Percentiles rank a stretch among this genome's conserved stretches.
Evolutionary conservation across 2,888 invertebrate species (phyloP).

Genomic region (Heliothis peltigera): DNA sequence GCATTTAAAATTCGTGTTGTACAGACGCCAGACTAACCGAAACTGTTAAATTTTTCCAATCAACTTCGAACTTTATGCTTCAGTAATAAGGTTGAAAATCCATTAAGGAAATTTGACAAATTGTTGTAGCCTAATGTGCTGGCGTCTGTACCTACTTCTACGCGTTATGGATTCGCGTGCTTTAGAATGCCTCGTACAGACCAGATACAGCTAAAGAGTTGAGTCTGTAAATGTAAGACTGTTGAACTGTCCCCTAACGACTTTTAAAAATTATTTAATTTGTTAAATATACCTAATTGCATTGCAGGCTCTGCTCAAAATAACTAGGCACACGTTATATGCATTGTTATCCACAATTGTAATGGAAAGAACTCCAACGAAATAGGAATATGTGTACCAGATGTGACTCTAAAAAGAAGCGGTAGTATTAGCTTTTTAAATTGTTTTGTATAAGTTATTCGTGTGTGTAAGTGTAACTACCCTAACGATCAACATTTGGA

Average conservation of each 20-base stretch:
- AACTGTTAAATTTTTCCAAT: too few species aligned
- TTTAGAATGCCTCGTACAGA: too few species aligned
- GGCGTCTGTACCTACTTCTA: too few species aligned
- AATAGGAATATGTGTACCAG: constrained; percentile 35
- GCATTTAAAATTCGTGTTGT: too few species aligned
- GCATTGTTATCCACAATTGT: constrained; percentile 16
- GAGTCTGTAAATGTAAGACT: constrained; percentile 26
- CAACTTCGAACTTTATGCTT: too few species aligned
- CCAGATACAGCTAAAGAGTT: not conserved
- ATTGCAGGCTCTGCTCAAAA: constrained; percentile 47
- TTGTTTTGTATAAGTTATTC: not conserved
- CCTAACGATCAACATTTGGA: constrained; percentile 36
- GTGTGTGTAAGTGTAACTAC: not conserved
- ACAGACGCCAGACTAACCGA: too few species aligned
- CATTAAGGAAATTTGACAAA: too few species aligned
- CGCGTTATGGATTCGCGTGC: too few species aligned
- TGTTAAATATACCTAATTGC: constrained; percentile 26
- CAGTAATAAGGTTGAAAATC: too few species aligned
- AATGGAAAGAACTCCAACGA: constrained; percentile 6
- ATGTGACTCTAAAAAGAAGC: constrained; percentile 27
- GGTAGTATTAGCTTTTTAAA: constrained; percentile 30
- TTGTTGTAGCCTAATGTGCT: too few species aligned
- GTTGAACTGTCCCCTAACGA: not conserved
- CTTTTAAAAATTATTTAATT: constrained; percentile 2
- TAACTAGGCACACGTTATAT: constrained; percentile 14